Conservation (phyloP, 2,797 vertebrate species). For the Balearica regulorum region DNA sequence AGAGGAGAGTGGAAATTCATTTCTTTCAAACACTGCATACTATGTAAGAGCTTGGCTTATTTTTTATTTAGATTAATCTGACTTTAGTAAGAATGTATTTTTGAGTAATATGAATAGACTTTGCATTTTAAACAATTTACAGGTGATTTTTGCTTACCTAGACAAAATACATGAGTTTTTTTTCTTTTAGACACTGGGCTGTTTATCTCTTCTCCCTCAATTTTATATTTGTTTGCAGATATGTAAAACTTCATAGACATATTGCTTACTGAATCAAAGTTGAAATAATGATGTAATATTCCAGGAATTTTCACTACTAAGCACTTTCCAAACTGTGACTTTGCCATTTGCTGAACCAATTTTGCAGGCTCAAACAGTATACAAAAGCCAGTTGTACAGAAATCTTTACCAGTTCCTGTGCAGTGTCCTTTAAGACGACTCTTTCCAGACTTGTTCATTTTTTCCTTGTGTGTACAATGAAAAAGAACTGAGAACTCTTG, state of each 20-base stretch:
- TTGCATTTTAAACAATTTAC: not conserved
- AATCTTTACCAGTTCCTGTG: not conserved
- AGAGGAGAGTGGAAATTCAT: not conserved
- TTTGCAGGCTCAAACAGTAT: not conserved
- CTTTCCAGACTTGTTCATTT: not conserved
- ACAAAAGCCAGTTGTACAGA: not conserved
- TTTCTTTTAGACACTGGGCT: not conserved
- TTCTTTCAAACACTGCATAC: not conserved
- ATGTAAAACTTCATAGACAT: not conserved
- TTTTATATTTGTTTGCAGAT: not conserved
- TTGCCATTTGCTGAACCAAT: not conserved
- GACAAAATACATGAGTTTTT: not conserved
- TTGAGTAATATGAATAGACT: not conserved
- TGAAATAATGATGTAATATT: not conserved
- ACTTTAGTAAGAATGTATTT: not conserved
- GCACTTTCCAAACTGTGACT: not conserved
- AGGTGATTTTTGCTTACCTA: not conserved
- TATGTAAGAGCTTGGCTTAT: not conserved
- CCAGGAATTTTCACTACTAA: not conserved
- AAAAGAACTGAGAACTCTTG: not conserved
- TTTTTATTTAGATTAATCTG: not conserved
- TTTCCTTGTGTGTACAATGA: not conserved
- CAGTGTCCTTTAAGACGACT: not conserved
- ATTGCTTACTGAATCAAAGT: not conserved
- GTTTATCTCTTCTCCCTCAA: not conserved